Percentiles rank a stretch among this genome's conserved stretches.
Conservation (phyloP, 1,140 invertebrate genomes). For the Diachasmimorpha longicaudata region DNA sequence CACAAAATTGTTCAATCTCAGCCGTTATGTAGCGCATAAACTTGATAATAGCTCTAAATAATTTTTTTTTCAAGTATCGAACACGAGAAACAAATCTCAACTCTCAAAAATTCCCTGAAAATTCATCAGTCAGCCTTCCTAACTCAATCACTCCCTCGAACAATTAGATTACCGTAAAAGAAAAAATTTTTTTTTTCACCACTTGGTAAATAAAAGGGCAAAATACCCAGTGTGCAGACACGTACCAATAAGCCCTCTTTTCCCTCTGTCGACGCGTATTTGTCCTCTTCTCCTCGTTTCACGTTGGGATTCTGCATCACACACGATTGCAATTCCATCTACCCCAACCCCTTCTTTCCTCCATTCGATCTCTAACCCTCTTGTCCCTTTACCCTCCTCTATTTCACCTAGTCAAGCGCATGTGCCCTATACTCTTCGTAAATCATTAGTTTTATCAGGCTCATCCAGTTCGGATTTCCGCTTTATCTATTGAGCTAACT, state of each 20-base stretch:
- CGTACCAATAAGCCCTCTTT: constrained; percentile 5
- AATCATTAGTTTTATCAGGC: constrained; percentile 60
- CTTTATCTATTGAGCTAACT: constrained; percentile 55
- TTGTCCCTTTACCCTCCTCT: neutral
- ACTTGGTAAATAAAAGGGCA: constrained; percentile 7
- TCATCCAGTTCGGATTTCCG: constrained; percentile 53
- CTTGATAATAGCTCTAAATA: no score
- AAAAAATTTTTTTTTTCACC: neutral
- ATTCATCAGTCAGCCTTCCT: no score
- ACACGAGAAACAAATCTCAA: no score
- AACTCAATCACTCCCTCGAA: no score
- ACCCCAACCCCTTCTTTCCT: neutral
- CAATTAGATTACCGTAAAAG: no score
- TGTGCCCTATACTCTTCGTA: constrained; percentile 35
- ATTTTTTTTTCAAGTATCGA: no score
- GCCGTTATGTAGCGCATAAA: no score
- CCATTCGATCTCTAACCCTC: neutral
- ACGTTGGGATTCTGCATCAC: neutral
- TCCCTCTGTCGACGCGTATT: constrained; percentile 7
- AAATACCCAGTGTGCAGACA: constrained; percentile 2
- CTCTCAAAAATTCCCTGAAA: no score
- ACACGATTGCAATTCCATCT: neutral
- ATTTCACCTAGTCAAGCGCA: neutral
- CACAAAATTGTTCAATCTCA: no score
- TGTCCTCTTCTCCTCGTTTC: neutral